A percentile compares a stretch with the other conserved stretches of the same genome.
Conservation (phyloP, 2,113 vertebrate species). For the Oophaga pumilio region DNA sequence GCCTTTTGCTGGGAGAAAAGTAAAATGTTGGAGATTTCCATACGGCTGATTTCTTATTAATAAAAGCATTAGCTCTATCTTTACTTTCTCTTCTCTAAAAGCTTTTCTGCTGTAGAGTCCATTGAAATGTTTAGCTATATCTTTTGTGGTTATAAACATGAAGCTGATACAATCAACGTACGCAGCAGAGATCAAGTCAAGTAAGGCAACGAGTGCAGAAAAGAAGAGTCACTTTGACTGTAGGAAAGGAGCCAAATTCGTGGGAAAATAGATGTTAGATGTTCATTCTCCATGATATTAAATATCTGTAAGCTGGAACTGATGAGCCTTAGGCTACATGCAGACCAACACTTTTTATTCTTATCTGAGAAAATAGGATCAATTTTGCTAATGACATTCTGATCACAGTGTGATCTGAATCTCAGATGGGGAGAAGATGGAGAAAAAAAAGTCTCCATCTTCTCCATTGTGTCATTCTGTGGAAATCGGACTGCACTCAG, state of each 20-base stretch:
- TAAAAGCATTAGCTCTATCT: constrained; percentile 15
- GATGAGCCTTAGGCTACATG: neutral
- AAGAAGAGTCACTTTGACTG: constrained; percentile 1
- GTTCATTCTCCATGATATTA: neutral
- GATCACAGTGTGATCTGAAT: too few relatives aligned
- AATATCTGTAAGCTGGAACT: neutral
- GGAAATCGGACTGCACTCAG: too few relatives aligned
- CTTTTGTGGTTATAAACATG: constrained; percentile 18
- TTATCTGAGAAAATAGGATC: too few relatives aligned
- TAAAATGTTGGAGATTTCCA: constrained; percentile 3
- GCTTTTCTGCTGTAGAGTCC: constrained; percentile 16
- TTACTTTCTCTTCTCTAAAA: constrained; percentile 8
- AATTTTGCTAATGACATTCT: too few relatives aligned
- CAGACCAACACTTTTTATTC: too few relatives aligned
- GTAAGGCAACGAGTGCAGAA: constrained; percentile 22
- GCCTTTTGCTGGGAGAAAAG: neutral
- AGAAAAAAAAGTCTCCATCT: too few relatives aligned
- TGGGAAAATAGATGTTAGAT: constrained; percentile 20
- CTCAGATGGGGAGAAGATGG: too few relatives aligned
- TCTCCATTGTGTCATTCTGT: too few relatives aligned
- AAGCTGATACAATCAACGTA: constrained; percentile 15
- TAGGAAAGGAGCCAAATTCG: neutral
- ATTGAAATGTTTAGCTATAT: constrained; percentile 40
- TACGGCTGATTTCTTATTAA: constrained; percentile 8
- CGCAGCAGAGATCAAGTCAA: constrained; percentile 24